A percentile compares a stretch with the other conserved stretches of the same genome.
Conservation (phyloP, 2,113 vertebrate species). For the Proterorhinus semilunaris region DNA sequence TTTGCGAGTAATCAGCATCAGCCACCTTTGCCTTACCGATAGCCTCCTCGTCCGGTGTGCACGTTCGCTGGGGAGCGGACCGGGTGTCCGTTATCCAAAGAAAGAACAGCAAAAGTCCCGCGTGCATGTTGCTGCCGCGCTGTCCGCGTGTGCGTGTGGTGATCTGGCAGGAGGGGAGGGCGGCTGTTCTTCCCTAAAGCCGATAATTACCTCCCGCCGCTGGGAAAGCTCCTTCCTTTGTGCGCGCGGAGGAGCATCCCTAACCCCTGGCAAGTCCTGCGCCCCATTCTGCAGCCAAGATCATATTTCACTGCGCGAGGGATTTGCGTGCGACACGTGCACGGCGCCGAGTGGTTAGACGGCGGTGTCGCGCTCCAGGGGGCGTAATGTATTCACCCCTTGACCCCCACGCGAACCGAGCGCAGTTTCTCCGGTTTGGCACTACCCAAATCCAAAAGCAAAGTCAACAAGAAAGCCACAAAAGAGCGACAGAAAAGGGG, state of each 20-base stretch:
- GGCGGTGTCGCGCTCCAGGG: too few species aligned
- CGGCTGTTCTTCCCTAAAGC: neutral
- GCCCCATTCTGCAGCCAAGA: slow-evolving; percentile 29
- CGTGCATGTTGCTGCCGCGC: slow-evolving; percentile 61
- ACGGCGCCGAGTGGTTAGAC: too few species aligned
- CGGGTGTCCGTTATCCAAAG: slow-evolving; percentile 34
- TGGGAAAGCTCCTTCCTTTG: slow-evolving; percentile 54
- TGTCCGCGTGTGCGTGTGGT: slow-evolving; percentile 28
- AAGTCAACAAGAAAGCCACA: too few species aligned
- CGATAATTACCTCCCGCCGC: slow-evolving; percentile 44
- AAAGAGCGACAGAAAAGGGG: too few species aligned
- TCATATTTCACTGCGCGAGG: slow-evolving; percentile 13
- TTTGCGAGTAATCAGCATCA: neutral
- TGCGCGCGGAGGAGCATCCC: slow-evolving; percentile 64
- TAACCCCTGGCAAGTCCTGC: slow-evolving; percentile 22
- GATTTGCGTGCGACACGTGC: too few species aligned
- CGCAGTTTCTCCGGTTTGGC: too few species aligned
- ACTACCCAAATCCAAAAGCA: too few species aligned
- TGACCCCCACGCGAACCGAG: too few species aligned
- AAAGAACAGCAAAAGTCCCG: slow-evolving; percentile 54
- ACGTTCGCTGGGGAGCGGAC: slow-evolving; percentile 66
- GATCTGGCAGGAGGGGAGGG: slow-evolving; percentile 82
- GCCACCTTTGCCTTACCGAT: slow-evolving; percentile 75
- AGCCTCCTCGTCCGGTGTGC: slow-evolving; percentile 67
- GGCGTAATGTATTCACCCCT: too few species aligned